Base-by-base conservation (phyloP, 92 coral and sea anemone genomes). In the Epizoanthus rinbou region DNA sequence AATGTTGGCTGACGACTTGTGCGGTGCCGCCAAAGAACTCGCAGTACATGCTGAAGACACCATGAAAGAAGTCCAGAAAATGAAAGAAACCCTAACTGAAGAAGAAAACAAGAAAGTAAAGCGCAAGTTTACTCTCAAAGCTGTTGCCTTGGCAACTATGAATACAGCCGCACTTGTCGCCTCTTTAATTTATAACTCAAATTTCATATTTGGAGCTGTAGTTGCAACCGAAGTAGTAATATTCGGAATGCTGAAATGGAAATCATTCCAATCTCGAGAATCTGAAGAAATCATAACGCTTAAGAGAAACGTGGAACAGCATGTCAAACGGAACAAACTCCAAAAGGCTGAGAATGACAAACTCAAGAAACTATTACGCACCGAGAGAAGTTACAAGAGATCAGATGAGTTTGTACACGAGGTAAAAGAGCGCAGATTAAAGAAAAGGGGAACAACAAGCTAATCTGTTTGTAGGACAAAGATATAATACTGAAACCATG, bases 401-500 rank as follows among this genome's bases (percentile, higher is more conserved):
- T 86, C 98, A 1, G 98, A 93, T 65, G 98, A 91, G 71, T 84
- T 81, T 23, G 98, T 92, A 17, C 76, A 79, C n/a, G 93, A 82
- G 33, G 86, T 93, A 13, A 86, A 92, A 58, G 86, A 89, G 66
- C 73, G 93, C 70, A 52, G 82, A 78, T 37, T 63, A 78, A 62
- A 43, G 82, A 78, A 78, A 62, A 78, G 24, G 23, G 17, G 21
- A 8, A 74, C 23, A 28, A 52, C 21, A 28, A 52, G 14, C 41
- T 74, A 45, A 74, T 6, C 17, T 17, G 43, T 4, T 37, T 3
- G 24, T 13, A n/a, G 15, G 8, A 74, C 41, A 53, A 10, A 23
- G 18, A 23, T 15, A 22, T 14, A 53, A 28, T n/a, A 24, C 39
- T 23, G 62, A 47, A 21, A 21, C 79, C 41, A 71, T 2, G 19